Evolutionary conservation across 2,888 invertebrate genomes (phyloP), one percentile per base, ranked within the genome.

Genomic region (Eurytoma californica): DNA sequence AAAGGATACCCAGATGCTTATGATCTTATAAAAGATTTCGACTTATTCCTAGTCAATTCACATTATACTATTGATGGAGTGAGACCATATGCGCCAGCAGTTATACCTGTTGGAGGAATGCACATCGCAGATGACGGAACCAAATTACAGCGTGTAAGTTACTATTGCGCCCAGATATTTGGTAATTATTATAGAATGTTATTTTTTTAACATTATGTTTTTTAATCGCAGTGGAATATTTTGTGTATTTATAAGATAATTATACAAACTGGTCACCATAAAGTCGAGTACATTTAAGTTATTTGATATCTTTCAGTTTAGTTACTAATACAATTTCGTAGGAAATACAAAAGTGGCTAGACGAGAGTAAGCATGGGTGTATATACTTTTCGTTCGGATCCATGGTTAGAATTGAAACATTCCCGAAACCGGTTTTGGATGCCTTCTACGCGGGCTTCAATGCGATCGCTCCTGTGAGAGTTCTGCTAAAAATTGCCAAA

Each of bases 21-120:
- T 16, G 86, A 87, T 0, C 53, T 88, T 0, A 74, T 83, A 39
- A 84, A 82, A 14, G 89, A 91, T 70, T 55, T 91, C 70, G 78
- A 86, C 3, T 30, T 91, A 1, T 82, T 91, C 57, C 88, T 92
- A 77, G 89, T 92, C 0, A 93, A 93, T 83, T 91, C 92, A 16
- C 92, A 93, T 86, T 91, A 91, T 81, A 91, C 92, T 5, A 79
- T 93, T 24, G 91, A 91, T 74, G 92, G 92, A 0, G 88, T 92
- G 0, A 91, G 91, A 63, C 90, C 92, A 1, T 82, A 90, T 68
- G 90, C 91, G 0, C 90, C 92, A 0, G 90, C 91, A 65, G 87
- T 93, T 16, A 85, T 93, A 63, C 92, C 93, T 84, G 85, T 93
- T 75, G 93, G 92, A 2, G 93, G 93, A 0, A 84, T 92, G 69